Conservation (phyloP, 2,797 vertebrate species). For the Syncerus caffer region DNA sequence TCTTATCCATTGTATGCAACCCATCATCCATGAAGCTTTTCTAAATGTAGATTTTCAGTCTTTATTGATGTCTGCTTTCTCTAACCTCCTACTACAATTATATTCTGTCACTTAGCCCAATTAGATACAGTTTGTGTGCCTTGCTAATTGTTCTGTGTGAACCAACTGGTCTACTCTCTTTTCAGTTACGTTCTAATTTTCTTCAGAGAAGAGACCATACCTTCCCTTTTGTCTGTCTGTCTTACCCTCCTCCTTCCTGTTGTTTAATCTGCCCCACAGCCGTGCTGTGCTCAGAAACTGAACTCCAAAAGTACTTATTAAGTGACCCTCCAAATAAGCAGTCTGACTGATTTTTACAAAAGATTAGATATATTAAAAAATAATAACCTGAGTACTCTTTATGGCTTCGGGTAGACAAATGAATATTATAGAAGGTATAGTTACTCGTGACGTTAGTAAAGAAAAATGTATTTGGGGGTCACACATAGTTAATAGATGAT, state of each 20-base stretch:
- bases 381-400: slow-evolving; percentile 34
- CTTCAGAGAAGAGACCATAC: neutral
- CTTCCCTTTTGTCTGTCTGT: neutral
- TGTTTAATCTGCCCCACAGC: neutral
- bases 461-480: slow-evolving; percentile 68
- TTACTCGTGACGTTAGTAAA: slow-evolving; percentile 68
- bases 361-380: neutral
- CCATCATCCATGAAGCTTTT: slow-evolving; percentile 20
- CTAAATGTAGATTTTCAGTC: neutral
- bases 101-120: slow-evolving; percentile 18
- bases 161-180: neutral
- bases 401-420: slow-evolving; percentile 47
- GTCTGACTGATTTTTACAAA: slow-evolving; percentile 21
- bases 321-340: neutral
- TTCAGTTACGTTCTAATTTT: neutral
- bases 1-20: neutral
- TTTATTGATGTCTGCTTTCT: slow-evolving; percentile 21
- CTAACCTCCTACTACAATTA: neutral
- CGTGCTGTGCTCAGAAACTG: neutral
- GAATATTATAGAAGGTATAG: slow-evolving; percentile 69
- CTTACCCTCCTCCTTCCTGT: neutral
- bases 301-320: neutral
- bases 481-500: slow-evolving; percentile 70
- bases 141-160: slow-evolving; percentile 31
- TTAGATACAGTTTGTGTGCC: neutral